A percentile compares a stretch with the other conserved stretches of the same genome.
These are phyloP conservation scores for Chiridota heheva DNA, from an alignment of 35 echinoderm and acorn worm species.

Conservation along the genomic window DNA sequence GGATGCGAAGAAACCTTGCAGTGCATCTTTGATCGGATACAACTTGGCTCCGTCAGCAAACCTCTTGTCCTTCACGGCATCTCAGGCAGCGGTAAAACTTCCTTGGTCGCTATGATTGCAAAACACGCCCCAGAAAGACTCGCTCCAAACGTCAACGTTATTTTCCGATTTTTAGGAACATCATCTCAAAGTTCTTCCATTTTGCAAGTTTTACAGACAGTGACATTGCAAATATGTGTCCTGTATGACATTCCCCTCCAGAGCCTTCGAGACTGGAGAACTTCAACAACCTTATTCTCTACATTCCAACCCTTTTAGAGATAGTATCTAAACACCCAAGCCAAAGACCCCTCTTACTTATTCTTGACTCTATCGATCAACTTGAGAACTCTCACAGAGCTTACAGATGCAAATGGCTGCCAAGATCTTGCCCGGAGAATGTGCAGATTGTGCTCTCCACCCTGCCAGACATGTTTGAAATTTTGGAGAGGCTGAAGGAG, in stretches of 20 bases:
- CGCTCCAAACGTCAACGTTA: constrained; percentile 32
- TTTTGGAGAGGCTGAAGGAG: constrained; percentile 74
- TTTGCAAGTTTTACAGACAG: constrained; percentile 61
- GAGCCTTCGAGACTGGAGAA: constrained; percentile 44
- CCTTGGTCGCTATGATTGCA: constrained; percentile 87
- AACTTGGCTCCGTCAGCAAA: constrained; percentile 22
- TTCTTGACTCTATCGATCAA: constrained; percentile 93
- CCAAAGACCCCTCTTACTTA: constrained; percentile 62
- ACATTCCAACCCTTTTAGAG: constrained; percentile 65
- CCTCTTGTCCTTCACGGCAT: constrained; percentile 64
- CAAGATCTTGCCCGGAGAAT: constrained; percentile 61
- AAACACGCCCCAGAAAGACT: constrained; percentile 51
- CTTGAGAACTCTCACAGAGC: constrained; percentile 67
- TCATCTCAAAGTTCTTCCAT: constrained; percentile 83
- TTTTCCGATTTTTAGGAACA: constrained; percentile 83
- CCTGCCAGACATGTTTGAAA: constrained; percentile 79
- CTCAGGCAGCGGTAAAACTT: constrained; percentile 93
- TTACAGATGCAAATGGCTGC: constrained; percentile 82
- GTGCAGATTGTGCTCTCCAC: constrained; percentile 84
- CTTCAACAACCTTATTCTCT: constrained; percentile 72
- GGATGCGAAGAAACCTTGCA: constrained; percentile 78
- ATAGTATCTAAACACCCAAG: constrained; percentile 55
- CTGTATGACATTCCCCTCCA: constrained; percentile 51
- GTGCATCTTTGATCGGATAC: constrained; percentile 51
- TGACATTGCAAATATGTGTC: constrained; percentile 68